These are phyloP conservation scores for Leptopilina boulardi DNA, from an alignment of 1,140 invertebrate species.

Conservation along the genomic window DNA sequence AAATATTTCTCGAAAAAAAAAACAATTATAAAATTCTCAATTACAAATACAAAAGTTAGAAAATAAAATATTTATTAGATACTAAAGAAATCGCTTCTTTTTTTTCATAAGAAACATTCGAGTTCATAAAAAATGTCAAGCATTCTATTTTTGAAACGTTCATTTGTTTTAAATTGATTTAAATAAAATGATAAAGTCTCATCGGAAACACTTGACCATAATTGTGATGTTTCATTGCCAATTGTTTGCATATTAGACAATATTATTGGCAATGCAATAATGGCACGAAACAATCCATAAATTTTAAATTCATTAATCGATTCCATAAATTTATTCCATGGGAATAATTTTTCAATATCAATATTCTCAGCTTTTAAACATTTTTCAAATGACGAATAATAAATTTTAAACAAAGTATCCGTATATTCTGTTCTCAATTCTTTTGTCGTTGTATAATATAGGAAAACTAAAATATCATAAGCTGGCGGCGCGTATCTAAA, in stretches of 20 bases:
- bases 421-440: conserved; percentile 51
- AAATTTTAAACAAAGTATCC: conserved; percentile 55
- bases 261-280: conserved; percentile 2
- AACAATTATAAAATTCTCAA: too few species aligned
- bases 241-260: not conserved
- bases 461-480: conserved; percentile 74
- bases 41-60: too few species aligned
- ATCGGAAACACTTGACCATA: conserved; percentile 7
- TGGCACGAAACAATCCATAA: conserved; percentile 7
- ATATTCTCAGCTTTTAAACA: conserved; percentile 49
- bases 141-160: conserved; percentile 3
- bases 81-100: too few species aligned
- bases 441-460: conserved; percentile 63
- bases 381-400: conserved; percentile 52
- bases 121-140: conserved; percentile 18
- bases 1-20: too few species aligned
- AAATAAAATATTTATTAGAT: too few species aligned
- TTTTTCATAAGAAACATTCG: too few species aligned
- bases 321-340: conserved; percentile 56
- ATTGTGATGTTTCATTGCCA: not conserved
- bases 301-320: conserved; percentile 59
- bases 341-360: conserved; percentile 47
- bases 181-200: conserved; percentile 11
- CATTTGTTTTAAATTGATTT: not conserved
- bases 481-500: conserved; percentile 76